These are phyloP conservation scores for Rhinoderma darwinii DNA, from an alignment of 2,113 vertebrate genomes.

Conservation along the genomic window DNA sequence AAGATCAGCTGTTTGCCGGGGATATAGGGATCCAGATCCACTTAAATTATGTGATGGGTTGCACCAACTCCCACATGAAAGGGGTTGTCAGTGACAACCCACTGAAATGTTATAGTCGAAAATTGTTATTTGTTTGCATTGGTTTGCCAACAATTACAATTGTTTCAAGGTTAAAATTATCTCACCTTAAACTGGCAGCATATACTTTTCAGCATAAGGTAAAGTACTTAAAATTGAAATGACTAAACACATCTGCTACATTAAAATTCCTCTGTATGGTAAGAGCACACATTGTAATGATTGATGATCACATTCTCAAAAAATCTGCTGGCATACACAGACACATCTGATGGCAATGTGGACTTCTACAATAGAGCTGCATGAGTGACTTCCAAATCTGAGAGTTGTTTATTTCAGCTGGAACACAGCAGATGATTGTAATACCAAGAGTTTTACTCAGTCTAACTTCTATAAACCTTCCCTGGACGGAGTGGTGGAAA, in stretches of 20 bases:
- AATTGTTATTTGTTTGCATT: no score
- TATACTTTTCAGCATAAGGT: background rate
- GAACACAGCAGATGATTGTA: conserved; percentile 46
- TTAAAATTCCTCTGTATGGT: background rate
- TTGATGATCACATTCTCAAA: background rate
- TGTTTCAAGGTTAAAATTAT: background rate
- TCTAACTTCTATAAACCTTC: conserved; percentile 40
- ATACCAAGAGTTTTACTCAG: conserved; percentile 33
- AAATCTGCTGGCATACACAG: conserved; percentile 25
- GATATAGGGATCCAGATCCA: no score
- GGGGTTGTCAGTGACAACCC: no score
- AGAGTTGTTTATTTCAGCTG: conserved; percentile 53
- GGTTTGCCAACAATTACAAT: no score
- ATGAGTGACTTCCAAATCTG: conserved; percentile 30
- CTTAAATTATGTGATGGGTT: no score
- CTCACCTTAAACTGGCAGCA: background rate
- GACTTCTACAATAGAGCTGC: conserved; percentile 30
- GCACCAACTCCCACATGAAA: no score
- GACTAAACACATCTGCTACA: background rate
- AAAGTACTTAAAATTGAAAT: background rate
- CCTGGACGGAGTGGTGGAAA: conserved; percentile 19
- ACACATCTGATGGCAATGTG: conserved; percentile 41
- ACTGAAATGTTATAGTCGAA: no score
- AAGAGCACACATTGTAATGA: conserved; percentile 24
- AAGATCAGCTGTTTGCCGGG: no score